Evolutionary conservation across 2,888 invertebrate species (phyloP), one percentile per base, ranked within the genome.

Genomic region (Folsomia manolachei): DNA sequence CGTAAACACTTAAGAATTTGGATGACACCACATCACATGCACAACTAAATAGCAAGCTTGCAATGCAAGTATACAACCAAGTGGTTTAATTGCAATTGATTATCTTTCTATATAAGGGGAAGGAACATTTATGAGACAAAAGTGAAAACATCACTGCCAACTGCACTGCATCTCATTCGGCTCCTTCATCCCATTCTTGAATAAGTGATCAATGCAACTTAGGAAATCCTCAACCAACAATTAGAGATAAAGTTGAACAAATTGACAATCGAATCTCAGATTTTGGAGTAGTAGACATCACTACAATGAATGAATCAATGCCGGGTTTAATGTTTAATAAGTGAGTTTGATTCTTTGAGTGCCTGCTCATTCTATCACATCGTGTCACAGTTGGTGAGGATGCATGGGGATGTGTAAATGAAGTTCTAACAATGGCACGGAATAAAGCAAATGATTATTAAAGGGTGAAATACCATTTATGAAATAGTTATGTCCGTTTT

Each of bases 81-180:
- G 25, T 62, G 62, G 21, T 62, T 62, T 62, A 62, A 62, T 62
- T 62, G 25, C 62, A 62, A 7, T 11, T 23, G 62, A 62, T 62
- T 62, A 23, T 7, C 19, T 62, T 23, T 19, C 62, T 62, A 62
- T 62, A 62, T 62, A 62, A 62, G 62, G 62, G 18, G 4, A 9
- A 39, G 39, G 39, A 14, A 39, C 39, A 39, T 39, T 39, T 39
- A 39, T 39, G 39, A 39, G 39, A 39, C 39, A 39, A 39, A 39
- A 39, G 39, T 39, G 39, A 39, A 39, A 39, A 39, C 39, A 39
- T n/a, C n/a, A n/a, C n/a, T n/a, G n/a, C 39, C 39, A 39, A 39
- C 39, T 39, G 39, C 39, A 39, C 4, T 39, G n/a, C n/a, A n/a
- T n/a, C n/a, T n/a, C n/a, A n/a, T n/a, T n/a, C n/a, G 4, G 39